Percentiles rank a stretch among this genome's conserved stretches.
phyloP scores from a whole-genome alignment of 2,797 vertebrate genomes.

The Gallinago solitaria region DNA sequence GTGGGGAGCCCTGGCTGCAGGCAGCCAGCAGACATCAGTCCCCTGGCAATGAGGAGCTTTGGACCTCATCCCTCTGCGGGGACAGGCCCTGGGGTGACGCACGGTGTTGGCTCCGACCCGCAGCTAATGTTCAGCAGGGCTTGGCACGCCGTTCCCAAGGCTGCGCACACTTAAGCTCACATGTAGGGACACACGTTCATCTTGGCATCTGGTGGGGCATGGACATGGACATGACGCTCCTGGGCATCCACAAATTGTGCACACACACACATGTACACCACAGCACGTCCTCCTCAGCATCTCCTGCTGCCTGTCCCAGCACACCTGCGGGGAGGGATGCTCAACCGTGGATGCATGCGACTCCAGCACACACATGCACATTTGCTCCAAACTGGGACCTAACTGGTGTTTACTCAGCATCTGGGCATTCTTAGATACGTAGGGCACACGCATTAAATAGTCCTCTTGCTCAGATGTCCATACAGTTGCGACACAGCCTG shows the following conservation, averaged over 20 bases:
- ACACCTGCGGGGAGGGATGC: rapidly evolving
- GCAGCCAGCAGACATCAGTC: neutral
- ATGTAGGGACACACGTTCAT: rapidly evolving
- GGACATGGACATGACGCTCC: neutral
- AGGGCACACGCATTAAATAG: neutral
- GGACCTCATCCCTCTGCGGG: neutral
- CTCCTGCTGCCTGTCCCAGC: neutral
- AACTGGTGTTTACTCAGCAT: neutral
- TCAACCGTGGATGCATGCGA: rapidly evolving
- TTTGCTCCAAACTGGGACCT: neutral
- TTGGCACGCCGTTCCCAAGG: rapidly evolving
- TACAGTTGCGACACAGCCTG: constrained; percentile 4
- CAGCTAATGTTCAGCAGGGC: neutral
- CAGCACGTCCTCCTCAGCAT: rapidly evolving
- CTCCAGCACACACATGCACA: rapidly evolving
- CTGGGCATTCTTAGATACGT: neutral
- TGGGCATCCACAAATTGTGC: neutral
- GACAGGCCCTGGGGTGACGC: neutral
- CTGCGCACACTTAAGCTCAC: rapidly evolving
- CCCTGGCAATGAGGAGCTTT: neutral
- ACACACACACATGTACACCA: rapidly evolving
- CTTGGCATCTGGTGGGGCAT: neutral
- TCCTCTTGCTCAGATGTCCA: neutral
- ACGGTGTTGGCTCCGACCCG: neutral
- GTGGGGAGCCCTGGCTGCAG: neutral